phyloP scores from a whole-genome alignment of 2,113 vertebrate species.

The Xenopus laevis region DNA sequence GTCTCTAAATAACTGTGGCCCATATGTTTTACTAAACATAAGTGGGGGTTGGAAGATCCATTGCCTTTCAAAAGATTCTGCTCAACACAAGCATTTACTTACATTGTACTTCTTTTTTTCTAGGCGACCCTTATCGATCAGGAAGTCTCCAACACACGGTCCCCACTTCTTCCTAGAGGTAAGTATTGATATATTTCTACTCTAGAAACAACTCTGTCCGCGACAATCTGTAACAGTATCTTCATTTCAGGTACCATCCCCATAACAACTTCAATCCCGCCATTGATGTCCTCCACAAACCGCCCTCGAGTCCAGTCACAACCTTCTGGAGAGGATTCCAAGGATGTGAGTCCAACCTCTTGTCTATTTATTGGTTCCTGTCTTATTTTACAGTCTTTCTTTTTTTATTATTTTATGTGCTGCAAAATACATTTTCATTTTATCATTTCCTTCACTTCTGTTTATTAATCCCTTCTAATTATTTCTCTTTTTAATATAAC shows the following conservation, averaged over 20 bases:
- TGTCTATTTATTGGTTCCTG: not conserved
- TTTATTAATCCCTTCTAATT: not conserved
- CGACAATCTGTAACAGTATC: too few relatives aligned
- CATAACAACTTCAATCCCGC: constrained; percentile 14
- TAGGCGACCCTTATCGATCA: constrained; percentile 22
- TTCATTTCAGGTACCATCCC: constrained; percentile 11
- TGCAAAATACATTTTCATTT: too few relatives aligned
- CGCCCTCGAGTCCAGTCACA: not conserved
- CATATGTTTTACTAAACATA: too few relatives aligned
- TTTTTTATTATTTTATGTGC: too few relatives aligned
- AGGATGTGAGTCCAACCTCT: constrained; percentile 1
- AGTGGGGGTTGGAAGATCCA: too few relatives aligned
- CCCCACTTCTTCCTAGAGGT: constrained; percentile 29
- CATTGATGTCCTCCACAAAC: constrained; percentile 16
- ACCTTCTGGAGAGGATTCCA: constrained; percentile 13
- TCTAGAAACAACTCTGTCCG: too few relatives aligned
- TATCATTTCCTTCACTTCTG: too few relatives aligned
- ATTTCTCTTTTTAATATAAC: constrained; percentile 32
- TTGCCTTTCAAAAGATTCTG: too few relatives aligned
- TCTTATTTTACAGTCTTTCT: too few relatives aligned
- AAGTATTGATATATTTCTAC: not conserved
- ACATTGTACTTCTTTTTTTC: not conserved
- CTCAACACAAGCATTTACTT: too few relatives aligned
- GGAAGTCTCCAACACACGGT: not conserved
- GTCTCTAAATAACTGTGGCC: too few relatives aligned